Percentiles rank a stretch among this genome's conserved stretches.
phyloP scores from a whole-genome alignment of 2,888 invertebrate species.

The Volucella bombylans region DNA sequence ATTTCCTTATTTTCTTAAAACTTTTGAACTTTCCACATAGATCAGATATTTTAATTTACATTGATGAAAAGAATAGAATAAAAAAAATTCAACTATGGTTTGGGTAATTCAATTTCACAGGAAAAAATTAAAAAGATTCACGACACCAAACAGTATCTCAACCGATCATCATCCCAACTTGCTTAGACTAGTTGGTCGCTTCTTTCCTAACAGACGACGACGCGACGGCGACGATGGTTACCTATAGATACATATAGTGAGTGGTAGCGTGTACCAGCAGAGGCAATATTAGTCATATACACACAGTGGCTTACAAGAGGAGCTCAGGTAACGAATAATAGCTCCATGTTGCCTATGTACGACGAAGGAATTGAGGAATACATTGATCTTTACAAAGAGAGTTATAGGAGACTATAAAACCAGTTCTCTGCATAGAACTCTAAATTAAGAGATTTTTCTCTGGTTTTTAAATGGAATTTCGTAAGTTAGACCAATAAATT shows the following conservation, averaged over 20 bases:
- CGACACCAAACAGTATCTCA: constrained; percentile 55
- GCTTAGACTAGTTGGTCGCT: constrained; percentile 70
- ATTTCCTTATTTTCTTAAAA: too few relatives aligned
- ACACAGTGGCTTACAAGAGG: constrained; percentile 30
- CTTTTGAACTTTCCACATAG: background rate
- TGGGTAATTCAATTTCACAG: constrained; percentile 18
- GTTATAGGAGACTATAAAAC: constrained; percentile 51
- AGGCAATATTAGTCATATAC: constrained; percentile 23
- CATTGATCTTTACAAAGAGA: constrained; percentile 47
- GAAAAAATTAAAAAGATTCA: constrained; percentile 41
- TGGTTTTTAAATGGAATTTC: constrained; percentile 22
- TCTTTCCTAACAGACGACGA: constrained; percentile 47
- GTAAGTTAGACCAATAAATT: constrained; percentile 27
- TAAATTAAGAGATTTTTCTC: constrained; percentile 40
- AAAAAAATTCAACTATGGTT: constrained; percentile 8
- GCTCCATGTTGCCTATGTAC: constrained; percentile 49
- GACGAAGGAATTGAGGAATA: background rate
- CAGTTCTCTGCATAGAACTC: constrained; percentile 34
- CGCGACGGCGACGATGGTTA: constrained; percentile 45
- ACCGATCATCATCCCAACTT: constrained; percentile 67
- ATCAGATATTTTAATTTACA: background rate
- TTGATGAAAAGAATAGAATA: background rate
- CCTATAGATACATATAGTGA: constrained; percentile 55
- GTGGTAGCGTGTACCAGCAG: constrained; percentile 23
- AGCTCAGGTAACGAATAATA: constrained; percentile 51